These are phyloP conservation scores for Myxocyprinus asiaticus DNA, from an alignment of 2,113 vertebrate species.

Conservation along the genomic window DNA sequence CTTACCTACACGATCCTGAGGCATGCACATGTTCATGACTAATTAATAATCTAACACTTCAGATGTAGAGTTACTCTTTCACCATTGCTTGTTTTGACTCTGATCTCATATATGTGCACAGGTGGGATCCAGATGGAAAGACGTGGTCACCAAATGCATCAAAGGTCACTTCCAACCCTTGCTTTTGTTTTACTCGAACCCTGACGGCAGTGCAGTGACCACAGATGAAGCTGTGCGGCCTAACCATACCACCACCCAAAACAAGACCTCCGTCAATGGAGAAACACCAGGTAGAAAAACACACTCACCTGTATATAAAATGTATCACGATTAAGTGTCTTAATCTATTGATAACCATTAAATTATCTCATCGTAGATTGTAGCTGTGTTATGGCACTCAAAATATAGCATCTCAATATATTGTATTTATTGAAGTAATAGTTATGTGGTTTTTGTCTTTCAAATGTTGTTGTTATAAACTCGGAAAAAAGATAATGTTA, in stretches of 20 bases:
- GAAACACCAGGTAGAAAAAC: conserved; percentile 77
- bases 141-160: conserved; percentile 90
- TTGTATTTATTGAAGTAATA: background rate
- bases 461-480: background rate
- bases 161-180: conserved; percentile 95
- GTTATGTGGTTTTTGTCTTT: background rate
- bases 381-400: background rate
- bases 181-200: conserved; percentile 93
- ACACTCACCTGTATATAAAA: background rate
- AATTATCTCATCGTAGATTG: background rate
- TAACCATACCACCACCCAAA: conserved; percentile 75
- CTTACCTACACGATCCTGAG: conserved; percentile 7
- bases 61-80: background rate
- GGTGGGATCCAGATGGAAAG: conserved; percentile 94
- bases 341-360: too few relatives aligned
- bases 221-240: conserved; percentile 82
- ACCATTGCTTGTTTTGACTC: too few relatives aligned
- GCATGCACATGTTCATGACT: background rate
- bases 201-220: conserved; percentile 86
- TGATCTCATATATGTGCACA: conserved; percentile 53
- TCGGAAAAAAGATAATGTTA: conserved; percentile 4
- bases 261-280: conserved; percentile 72
- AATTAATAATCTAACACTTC: background rate
- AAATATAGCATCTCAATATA: background rate
- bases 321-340: too few relatives aligned